phyloP scores from a whole-genome alignment of 1,140 invertebrate genomes.

The Agrypnia vestita region DNA sequence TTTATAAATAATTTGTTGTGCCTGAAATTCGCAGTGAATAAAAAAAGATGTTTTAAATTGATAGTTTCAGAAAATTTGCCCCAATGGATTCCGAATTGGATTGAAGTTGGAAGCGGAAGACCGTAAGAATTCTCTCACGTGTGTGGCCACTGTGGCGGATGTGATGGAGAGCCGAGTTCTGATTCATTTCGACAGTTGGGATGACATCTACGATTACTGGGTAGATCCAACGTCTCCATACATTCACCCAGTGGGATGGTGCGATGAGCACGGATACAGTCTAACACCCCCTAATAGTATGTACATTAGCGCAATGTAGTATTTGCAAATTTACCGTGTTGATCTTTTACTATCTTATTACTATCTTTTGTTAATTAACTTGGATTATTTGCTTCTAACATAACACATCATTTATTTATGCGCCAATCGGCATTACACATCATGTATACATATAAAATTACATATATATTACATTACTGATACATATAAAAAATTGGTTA shows the following conservation, averaged over 20 bases:
- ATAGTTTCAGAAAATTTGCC: conserved; percentile 76
- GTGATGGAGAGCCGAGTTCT: conserved; percentile 89
- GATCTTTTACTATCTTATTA: no score
- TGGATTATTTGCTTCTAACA: no score
- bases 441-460: no score
- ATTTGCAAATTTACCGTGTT: background rate
- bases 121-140: conserved; percentile 88
- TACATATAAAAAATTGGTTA: no score
- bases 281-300: conserved; percentile 91
- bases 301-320: conserved; percentile 59
- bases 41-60: no score
- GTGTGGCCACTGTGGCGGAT: conserved; percentile 91
- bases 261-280: conserved; percentile 83
- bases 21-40: no score
- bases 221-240: conserved; percentile 90
- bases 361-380: no score
- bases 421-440: no score
- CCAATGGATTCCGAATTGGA: conserved; percentile 86
- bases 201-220: conserved; percentile 96
- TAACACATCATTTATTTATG: no score
- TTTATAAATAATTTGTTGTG: no score
- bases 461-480: no score
- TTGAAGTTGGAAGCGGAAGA: conserved; percentile 98
- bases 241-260: conserved; percentile 96
- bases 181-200: conserved; percentile 97